Percentiles rank a stretch among this genome's conserved stretches.
These are phyloP conservation scores for Euwallacea similis DNA, from an alignment of 1,140 invertebrate species.

Conservation along the genomic window DNA sequence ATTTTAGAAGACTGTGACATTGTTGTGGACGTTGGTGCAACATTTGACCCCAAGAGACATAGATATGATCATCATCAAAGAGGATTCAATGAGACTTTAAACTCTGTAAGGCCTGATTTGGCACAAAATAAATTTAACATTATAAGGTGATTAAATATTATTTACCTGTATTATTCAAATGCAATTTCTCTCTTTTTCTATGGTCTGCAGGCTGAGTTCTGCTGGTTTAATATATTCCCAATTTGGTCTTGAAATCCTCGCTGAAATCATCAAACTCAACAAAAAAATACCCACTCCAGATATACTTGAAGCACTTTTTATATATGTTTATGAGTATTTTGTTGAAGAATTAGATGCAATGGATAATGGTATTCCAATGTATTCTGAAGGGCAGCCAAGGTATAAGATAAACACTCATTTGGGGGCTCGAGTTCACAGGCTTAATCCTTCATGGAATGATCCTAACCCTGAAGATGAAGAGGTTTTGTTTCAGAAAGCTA, in stretches of 20 bases:
- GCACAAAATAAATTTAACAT: constrained; percentile 50
- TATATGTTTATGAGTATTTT: constrained; percentile 86
- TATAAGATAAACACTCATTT: constrained; percentile 83
- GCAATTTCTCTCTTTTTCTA: not conserved
- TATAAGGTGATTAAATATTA: constrained; percentile 28
- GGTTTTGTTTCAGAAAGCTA: constrained; percentile 72
- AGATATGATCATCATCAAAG: constrained; percentile 96
- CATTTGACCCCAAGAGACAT: constrained; percentile 75
- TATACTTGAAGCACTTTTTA: constrained; percentile 67
- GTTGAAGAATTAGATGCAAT: constrained; percentile 95
- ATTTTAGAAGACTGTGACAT: constrained; percentile 85
- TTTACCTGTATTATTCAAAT: not conserved
- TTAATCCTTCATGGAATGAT: constrained; percentile 91
- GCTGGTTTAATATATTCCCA: constrained; percentile 93
- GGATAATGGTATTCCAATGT: constrained; percentile 90
- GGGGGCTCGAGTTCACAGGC: constrained; percentile 69
- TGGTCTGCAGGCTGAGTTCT: constrained; percentile 80
- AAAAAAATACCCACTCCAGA: constrained; percentile 55
- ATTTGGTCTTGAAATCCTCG: constrained; percentile 84
- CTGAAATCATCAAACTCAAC: constrained; percentile 56
- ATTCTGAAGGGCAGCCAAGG: constrained; percentile 70
- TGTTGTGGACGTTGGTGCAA: constrained; percentile 94
- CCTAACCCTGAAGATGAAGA: constrained; percentile 59
- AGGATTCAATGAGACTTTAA: constrained; percentile 64
- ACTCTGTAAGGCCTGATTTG: constrained; percentile 58